These are phyloP conservation scores for Harpagus bidentatus DNA, from an alignment of 2,113 vertebrate species.

Conservation along the genomic window DNA sequence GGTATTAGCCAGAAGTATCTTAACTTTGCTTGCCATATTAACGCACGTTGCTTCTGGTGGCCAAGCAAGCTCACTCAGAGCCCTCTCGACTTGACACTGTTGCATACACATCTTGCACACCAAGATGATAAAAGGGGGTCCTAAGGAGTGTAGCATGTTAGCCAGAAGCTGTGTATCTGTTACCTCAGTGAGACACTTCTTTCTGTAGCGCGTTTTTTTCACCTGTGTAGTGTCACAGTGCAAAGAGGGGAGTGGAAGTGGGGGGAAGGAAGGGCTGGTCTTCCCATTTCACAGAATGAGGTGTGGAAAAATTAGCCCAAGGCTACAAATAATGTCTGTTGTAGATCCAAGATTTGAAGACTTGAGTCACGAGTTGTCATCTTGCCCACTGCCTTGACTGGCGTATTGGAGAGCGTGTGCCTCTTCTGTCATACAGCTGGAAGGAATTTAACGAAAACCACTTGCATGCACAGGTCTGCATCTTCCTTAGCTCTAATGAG, in stretches of 20 bases:
- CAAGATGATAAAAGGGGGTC: not conserved
- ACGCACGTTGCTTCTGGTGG: not conserved
- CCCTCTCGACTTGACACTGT: not conserved
- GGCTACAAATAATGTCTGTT: not conserved
- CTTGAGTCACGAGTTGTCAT: not conserved
- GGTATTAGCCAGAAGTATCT: not conserved
- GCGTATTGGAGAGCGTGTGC: not conserved
- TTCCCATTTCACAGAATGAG: not conserved
- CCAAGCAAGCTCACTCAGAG: not conserved
- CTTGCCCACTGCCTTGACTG: not conserved
- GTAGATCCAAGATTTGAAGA: not conserved
- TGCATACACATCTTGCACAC: not conserved
- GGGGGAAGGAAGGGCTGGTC: not conserved
- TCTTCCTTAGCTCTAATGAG: not conserved
- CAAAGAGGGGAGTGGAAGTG: not conserved
- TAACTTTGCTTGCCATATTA: not conserved
- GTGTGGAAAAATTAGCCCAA: not conserved
- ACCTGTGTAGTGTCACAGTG: not conserved
- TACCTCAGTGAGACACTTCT: not conserved
- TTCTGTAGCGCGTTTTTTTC: not conserved
- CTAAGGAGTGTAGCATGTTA: not conserved
- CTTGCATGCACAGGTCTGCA: not conserved
- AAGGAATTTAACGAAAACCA: not conserved
- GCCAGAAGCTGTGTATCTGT: not conserved
- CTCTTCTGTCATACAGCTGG: not conserved